Conservation (phyloP, 2,797 vertebrate genomes). For the Huso huso region DNA sequence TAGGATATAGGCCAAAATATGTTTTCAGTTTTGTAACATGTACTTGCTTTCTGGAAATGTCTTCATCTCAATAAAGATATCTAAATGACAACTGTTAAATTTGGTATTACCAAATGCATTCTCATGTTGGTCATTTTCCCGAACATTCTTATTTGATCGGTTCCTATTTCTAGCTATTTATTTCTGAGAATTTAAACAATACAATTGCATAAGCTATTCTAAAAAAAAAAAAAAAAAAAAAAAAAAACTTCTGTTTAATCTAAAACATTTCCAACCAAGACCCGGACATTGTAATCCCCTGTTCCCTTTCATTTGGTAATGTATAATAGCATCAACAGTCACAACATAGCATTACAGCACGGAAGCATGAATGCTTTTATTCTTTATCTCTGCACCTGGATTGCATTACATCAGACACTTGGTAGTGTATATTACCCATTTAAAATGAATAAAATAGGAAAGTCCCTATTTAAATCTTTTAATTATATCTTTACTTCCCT, state of each 20-base stretch:
- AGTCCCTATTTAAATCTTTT: slow-evolving; percentile 1
- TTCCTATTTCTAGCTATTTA: no score
- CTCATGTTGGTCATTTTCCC: no score
- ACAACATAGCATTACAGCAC: background rate
- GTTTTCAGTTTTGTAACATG: no score
- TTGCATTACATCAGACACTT: background rate
- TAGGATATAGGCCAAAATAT: no score
- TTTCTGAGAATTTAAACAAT: background rate
- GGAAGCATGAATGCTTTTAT: background rate
- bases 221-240: no score
- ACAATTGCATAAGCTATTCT: background rate
- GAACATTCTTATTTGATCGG: no score
- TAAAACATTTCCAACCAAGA: background rate
- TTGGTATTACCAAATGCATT: no score
- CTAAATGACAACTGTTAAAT: no score
- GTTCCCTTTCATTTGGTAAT: background rate
- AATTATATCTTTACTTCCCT: background rate
- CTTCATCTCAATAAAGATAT: no score
- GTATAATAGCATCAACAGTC: background rate
- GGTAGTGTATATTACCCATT: background rate
- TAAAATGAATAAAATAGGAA: slow-evolving; percentile 1
- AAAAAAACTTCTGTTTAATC: background rate
- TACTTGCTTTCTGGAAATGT: no score
- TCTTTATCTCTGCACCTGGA: background rate
- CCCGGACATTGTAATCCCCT: background rate